Conservation (phyloP, 2,113 vertebrate genomes). For the Garra rufa region DNA sequence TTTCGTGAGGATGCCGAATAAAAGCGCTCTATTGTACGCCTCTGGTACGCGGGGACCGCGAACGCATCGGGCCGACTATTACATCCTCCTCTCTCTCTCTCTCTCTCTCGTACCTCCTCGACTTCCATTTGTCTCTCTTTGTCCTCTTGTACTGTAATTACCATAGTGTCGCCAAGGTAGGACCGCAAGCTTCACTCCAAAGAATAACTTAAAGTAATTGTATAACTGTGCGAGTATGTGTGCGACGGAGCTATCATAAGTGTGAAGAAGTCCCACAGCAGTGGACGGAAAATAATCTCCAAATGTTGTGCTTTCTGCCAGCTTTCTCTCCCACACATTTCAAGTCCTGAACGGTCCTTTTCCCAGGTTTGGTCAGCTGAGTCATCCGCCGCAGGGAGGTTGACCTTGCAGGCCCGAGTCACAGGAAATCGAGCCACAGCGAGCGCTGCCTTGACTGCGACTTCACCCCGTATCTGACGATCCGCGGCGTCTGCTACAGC, state of each 20-base stretch:
- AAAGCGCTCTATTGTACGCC: constrained; percentile 61
- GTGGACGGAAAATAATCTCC: constrained; percentile 30
- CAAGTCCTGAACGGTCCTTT: constrained; percentile 2
- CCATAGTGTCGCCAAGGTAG: constrained; percentile 68
- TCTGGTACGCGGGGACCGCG: constrained; percentile 44
- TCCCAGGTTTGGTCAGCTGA: constrained; percentile 41
- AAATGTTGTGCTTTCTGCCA: constrained; percentile 52
- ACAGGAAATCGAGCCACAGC: constrained; percentile 14
- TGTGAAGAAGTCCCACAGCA: constrained; percentile 52
- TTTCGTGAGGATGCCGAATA: constrained; percentile 64
- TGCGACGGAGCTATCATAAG: constrained; percentile 24
- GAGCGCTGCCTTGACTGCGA: constrained; percentile 15
- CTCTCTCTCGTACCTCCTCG: constrained; percentile 46
- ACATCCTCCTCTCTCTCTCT: constrained; percentile 21
- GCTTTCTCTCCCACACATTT: constrained; percentile 29
- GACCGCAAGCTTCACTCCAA: constrained; percentile 51
- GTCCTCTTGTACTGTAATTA: constrained; percentile 71
- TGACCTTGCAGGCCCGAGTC: constrained; percentile 30
- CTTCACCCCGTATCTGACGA: not conserved
- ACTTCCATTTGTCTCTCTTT: constrained; percentile 62
- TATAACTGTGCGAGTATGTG: constrained; percentile 37
- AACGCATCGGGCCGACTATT: constrained; percentile 44
- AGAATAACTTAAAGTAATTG: constrained; percentile 56
- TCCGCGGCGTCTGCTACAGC: constrained; percentile 4
- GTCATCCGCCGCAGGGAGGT: not conserved